phyloP scores from a whole-genome alignment of 2,888 invertebrate species.

The Synergus umbraculus region DNA sequence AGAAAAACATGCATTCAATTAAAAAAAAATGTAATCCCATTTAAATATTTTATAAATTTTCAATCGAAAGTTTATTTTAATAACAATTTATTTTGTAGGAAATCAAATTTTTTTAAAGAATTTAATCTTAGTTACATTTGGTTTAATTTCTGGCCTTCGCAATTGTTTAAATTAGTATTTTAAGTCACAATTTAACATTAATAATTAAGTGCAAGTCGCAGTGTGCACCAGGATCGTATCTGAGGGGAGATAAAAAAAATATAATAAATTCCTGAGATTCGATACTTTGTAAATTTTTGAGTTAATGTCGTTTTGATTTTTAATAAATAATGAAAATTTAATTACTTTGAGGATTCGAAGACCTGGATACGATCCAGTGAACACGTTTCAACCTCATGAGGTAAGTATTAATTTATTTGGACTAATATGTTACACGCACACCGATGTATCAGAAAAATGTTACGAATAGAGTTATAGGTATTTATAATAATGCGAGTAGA shows the following conservation, averaged over 20 bases:
- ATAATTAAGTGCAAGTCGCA: slow-evolving; percentile 23
- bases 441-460: slow-evolving; percentile 50
- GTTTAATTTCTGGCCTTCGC: slow-evolving; percentile 14
- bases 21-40: background rate
- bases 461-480: slow-evolving; percentile 31
- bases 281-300: background rate
- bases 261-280: background rate
- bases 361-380: slow-evolving; percentile 3
- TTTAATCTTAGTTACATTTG: slow-evolving; percentile 20
- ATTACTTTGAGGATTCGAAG: background rate
- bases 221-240: slow-evolving; percentile 18
- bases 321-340: background rate
- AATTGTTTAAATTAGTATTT: slow-evolving; percentile 15
- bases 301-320: background rate
- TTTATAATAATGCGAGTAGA: slow-evolving; percentile 36
- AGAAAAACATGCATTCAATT: background rate
- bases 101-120: slow-evolving; percentile 30
- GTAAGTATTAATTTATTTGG: slow-evolving; percentile 57
- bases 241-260: background rate
- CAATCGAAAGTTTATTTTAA: background rate
- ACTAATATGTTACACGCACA: slow-evolving; percentile 56
- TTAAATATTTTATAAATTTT: background rate
- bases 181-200: slow-evolving; percentile 21
- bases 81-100: background rate
- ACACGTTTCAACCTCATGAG: slow-evolving; percentile 48